Evolutionary conservation across 2,888 invertebrate genomes (phyloP), one percentile per base, ranked within the genome.

Genomic region (Trachelus troglodyta): DNA sequence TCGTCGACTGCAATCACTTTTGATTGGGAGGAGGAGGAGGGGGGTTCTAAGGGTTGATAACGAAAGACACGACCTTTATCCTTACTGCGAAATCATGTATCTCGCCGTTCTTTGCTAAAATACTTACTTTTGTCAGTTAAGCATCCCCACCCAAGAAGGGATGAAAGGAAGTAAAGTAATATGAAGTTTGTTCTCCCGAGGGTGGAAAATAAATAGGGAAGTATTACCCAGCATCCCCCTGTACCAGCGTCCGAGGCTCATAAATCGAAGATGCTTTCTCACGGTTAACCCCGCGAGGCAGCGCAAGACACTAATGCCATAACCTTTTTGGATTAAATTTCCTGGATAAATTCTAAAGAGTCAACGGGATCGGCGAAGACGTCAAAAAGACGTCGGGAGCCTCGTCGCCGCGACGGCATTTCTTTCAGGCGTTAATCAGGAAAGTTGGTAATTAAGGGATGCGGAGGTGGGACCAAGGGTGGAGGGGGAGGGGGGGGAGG

Each of bases 361-460:
- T n/a, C 3, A 30, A 71, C 71, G 31, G 71, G 30, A 23, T 30
- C 3, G 71, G 23, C 9, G 1, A 15, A 1, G 23, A 56, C 23
- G 56, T 56, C 56, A 56, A 6, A 6, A 56, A 6, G 56, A 56
- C 56, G 56, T 56, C 15, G 23, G 23, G 15, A 0, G 6, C 1
- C 1, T 40, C 6, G 6, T 3, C 31, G 31, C 11, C 34, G 71
- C 34, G 31, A 34, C 30, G 71, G 12, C 30, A 71, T n/a, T 34
- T 34, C 71, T 71, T 71, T 75, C 71, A 4, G 30, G 12, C 31
- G 69, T 11, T 69, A 75, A 77, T 77, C 77, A 77, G 75, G 35
- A 69, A 75, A 75, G 56, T 56, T 56, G 23, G 69, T 75, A 69
- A 74, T 77, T 77, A 77, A 77, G 34, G 69, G 34, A 34, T 56